A percentile compares a stretch with the other conserved stretches of the same genome.
Evolutionary conservation across 2,888 invertebrate species (phyloP).

Genomic region (Harpalus rubripes): DNA sequence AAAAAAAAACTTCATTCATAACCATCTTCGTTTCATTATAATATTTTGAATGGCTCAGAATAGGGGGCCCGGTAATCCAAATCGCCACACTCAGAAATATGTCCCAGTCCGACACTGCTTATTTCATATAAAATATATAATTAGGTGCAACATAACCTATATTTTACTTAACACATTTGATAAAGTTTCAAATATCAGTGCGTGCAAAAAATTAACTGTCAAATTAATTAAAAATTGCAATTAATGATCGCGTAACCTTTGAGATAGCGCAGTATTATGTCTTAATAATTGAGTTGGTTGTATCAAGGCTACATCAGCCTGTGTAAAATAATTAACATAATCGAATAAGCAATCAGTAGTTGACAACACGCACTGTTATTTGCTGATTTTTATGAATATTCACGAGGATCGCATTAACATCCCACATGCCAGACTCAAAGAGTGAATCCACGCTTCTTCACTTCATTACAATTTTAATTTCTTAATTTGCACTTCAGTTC

Average conservation of each 20-base stretch:
- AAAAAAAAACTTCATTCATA: too few species aligned
- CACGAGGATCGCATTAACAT: slow-evolving; percentile 55
- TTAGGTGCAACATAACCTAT: too few species aligned
- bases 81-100: too few species aligned
- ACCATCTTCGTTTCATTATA: too few species aligned
- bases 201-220: too few species aligned
- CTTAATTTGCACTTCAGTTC: slow-evolving; percentile 40
- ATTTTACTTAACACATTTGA: too few species aligned
- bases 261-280: slow-evolving; percentile 30
- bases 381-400: slow-evolving; percentile 64
- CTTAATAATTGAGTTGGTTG: slow-evolving; percentile 30
- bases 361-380: slow-evolving; percentile 59
- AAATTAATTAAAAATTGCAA: slow-evolving; percentile 14
- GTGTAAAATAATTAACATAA: slow-evolving; percentile 61
- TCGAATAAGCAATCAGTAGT: slow-evolving; percentile 63
- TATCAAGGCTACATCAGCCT: slow-evolving; percentile 53
- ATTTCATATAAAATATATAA: too few species aligned
- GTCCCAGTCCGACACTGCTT: too few species aligned
- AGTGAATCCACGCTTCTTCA: not conserved
- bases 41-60: too few species aligned
- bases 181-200: too few species aligned
- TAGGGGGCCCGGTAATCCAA: too few species aligned
- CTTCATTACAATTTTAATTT: slow-evolving; percentile 34
- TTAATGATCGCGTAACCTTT: not conserved
- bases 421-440: slow-evolving; percentile 45